Evolutionary conservation across 2,888 invertebrate genomes (phyloP).

Genomic region (Eutolmus rufibarbis): DNA sequence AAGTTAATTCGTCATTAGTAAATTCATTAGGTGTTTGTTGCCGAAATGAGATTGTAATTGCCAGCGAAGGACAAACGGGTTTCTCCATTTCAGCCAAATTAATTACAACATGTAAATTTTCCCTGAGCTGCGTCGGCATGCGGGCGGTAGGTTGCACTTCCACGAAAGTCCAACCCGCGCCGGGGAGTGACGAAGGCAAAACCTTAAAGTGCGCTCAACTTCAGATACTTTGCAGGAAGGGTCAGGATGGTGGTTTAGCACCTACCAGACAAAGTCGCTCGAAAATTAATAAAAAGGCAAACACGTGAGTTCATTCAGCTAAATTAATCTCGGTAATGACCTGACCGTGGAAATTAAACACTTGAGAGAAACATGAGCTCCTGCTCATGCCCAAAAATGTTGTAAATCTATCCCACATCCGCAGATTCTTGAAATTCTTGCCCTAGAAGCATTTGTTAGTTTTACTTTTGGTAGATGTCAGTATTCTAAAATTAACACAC

Average conservation of each 20-base stretch:
- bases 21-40: neutral
- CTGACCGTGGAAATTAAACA: neutral
- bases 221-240: neutral
- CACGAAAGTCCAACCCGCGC: neutral
- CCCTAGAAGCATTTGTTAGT: neutral
- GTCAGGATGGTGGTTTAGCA: neutral
- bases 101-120: neutral
- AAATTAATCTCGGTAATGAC: neutral
- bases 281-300: neutral
- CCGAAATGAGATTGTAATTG: neutral
- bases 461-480: neutral
- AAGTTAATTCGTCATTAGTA: neutral
- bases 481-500: neutral
- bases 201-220: neutral
- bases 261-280: neutral
- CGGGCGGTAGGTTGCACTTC: neutral
- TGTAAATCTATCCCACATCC: neutral
- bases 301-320: neutral
- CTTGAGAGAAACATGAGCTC: neutral
- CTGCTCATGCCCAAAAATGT: neutral
- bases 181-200: neutral
- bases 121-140: neutral
- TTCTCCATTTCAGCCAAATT: neutral
- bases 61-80: neutral
- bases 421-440: neutral